A percentile compares a stretch with the other conserved stretches of the same genome.
These are phyloP conservation scores for Ceratoteleas bidentatus DNA, from an alignment of 1,140 invertebrate genomes.

Conservation along the genomic window DNA sequence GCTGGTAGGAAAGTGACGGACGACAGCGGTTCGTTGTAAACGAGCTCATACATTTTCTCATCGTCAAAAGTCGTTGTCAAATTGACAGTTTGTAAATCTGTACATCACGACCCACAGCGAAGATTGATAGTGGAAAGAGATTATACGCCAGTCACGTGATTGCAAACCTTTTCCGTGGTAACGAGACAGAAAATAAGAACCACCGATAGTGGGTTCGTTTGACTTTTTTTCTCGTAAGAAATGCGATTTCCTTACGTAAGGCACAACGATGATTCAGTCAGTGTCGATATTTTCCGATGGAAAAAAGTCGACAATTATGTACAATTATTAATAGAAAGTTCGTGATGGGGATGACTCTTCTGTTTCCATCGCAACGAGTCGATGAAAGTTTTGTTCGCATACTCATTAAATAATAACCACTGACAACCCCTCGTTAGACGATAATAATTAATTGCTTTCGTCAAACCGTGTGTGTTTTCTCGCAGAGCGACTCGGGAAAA, in stretches of 20 bases:
- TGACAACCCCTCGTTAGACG: conserved; percentile 20
- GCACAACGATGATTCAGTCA: conserved; percentile 20
- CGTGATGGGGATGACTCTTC: conserved; percentile 37
- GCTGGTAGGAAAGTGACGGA: too few species aligned
- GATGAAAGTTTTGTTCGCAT: conserved; percentile 25
- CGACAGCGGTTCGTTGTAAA: too few species aligned
- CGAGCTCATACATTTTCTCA: too few species aligned
- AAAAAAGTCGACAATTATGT: conserved; percentile 32
- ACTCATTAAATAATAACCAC: conserved; percentile 26
- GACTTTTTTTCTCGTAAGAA: conserved; percentile 15
- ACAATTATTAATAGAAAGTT: conserved; percentile 49
- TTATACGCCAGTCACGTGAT: too few species aligned
- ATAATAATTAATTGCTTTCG: conserved; percentile 38
- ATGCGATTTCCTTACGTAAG: conserved; percentile 10
- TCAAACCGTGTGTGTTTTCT: conserved; percentile 4
- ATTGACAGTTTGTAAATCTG: too few species aligned
- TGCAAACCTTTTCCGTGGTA: background rate
- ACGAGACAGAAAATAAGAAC: background rate
- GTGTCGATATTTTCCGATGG: too few species aligned
- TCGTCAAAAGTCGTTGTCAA: too few species aligned
- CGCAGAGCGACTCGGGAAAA: too few species aligned
- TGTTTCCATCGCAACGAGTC: conserved; percentile 35
- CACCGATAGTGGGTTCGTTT: too few species aligned
- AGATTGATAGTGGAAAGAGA: too few species aligned
- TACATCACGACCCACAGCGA: too few species aligned